Base-by-base conservation (phyloP, 2,888 invertebrate species). In the Brachyopa scutellaris region DNA sequence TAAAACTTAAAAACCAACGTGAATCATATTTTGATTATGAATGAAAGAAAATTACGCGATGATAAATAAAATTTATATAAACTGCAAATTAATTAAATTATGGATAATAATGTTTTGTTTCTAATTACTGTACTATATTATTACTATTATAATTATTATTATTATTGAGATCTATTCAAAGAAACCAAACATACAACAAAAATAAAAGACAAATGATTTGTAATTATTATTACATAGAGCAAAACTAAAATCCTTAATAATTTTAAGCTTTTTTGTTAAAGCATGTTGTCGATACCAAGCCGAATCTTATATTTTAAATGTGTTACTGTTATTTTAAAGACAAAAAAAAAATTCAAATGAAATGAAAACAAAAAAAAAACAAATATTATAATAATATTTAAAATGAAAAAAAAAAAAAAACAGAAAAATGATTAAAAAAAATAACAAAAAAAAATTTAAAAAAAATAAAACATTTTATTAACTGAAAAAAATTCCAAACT, bases 391-490 rank as follows among this genome's bases (percentile, higher is more conserved):
- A 76, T 66, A 83, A 84, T 74, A 85, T 72, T 76, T 82, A 83
- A 66, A 70, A 84, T 66, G 77, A 83, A 82, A 84, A 84, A 79
- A 86, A 83, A 82, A 84, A 84, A 79, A 86, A 86, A 83, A 82
- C 69, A 84, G 67, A 74, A 85, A 76, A 76, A 80, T 45, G 29
- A 66, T 49, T 31, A 64, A 53, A 84, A 84, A 84, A 69, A 55
- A 49, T 45, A 45, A 70, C 47, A 38, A 49, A 76, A 79, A 70
- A 73, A 77, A 76, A 45, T 8, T 51, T 53, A 64, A 69, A 47
- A 77, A 83, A 78, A 84, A 72, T 61, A 76, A 72, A 84, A 84
- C 61, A 84, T 85, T 84, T 85, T 85, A 79, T 78, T 82, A 84
- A 84, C 82, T 72, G 70, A 70, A 64, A 66, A 82, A 76, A 84